phyloP scores from a whole-genome alignment of 2,888 invertebrate species.

The Hipparchia semele region DNA sequence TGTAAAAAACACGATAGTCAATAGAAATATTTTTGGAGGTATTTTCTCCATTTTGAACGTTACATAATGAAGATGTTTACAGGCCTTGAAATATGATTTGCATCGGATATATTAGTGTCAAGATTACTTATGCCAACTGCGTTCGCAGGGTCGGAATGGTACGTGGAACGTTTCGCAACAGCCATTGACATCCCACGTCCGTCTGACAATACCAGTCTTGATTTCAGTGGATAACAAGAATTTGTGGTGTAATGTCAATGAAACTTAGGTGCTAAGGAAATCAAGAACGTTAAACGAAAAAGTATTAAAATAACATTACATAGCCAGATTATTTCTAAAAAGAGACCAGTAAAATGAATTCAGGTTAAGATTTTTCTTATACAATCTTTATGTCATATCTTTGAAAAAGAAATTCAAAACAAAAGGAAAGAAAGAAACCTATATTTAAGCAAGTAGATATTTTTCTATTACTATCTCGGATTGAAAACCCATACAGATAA shows the following conservation, averaged over 20 bases:
- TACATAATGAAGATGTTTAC: slow-evolving; percentile 6
- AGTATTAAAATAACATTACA: neutral
- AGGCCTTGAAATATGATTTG: slow-evolving; percentile 29
- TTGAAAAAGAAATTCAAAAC: too few relatives aligned
- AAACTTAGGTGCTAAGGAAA: neutral
- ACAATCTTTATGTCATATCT: too few relatives aligned
- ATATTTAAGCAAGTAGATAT: too few relatives aligned
- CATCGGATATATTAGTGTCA: slow-evolving; percentile 56
- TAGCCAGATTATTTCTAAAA: neutral
- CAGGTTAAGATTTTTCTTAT: too few relatives aligned
- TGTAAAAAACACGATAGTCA: neutral
- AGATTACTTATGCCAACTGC: slow-evolving; percentile 61
- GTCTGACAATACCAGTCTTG: slow-evolving; percentile 49
- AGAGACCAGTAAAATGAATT: neutral
- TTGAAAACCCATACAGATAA: too few relatives aligned
- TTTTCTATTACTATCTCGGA: too few relatives aligned
- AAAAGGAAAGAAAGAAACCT: too few relatives aligned
- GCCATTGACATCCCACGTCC: slow-evolving; percentile 55
- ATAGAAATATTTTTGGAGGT: neutral
- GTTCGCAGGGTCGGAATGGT: slow-evolving; percentile 59
- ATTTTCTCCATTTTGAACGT: neutral
- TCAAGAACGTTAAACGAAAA: neutral
- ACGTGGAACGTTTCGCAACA: slow-evolving; percentile 64
- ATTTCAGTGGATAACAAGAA: slow-evolving; percentile 46
- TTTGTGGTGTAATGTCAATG: slow-evolving; percentile 3